Evolutionary conservation across 1,140 invertebrate genomes (phyloP).

Genomic region (Kradibia gibbosae): DNA sequence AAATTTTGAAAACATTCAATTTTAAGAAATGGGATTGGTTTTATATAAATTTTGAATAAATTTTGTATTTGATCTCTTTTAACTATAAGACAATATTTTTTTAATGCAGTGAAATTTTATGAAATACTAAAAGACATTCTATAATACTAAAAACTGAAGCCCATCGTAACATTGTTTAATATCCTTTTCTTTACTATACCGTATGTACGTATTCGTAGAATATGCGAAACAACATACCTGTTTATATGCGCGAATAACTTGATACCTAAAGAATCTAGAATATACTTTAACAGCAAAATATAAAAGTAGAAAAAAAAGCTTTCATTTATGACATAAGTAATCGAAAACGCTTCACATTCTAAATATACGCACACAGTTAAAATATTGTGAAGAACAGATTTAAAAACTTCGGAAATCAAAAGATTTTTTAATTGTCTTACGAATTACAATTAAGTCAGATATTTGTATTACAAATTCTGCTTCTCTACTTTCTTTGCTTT

Average conservation of each 20-base stretch:
- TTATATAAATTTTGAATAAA: neutral
- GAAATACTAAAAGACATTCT: neutral
- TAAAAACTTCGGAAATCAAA: neutral
- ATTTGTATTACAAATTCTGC: neutral
- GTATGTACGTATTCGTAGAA: neutral
- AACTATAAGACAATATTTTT: neutral
- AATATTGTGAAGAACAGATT: neutral
- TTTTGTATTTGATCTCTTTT: neutral
- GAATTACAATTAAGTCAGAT: neutral
- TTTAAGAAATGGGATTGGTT: no score
- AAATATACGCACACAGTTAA: neutral
- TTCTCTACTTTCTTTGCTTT: neutral
- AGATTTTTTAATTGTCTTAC: neutral
- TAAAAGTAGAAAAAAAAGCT: constrained; percentile 19
- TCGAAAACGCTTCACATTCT: neutral
- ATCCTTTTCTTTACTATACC: neutral
- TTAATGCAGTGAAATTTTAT: neutral
- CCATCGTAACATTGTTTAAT: neutral
- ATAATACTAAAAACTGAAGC: neutral
- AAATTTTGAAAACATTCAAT: no score
- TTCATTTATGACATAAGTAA: neutral
- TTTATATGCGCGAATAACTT: neutral
- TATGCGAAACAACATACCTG: neutral
- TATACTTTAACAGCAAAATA: neutral
- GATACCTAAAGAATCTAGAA: neutral